Base-by-base conservation (phyloP, 1,140 invertebrate genomes). In the Aphaenogaster floridana region DNA sequence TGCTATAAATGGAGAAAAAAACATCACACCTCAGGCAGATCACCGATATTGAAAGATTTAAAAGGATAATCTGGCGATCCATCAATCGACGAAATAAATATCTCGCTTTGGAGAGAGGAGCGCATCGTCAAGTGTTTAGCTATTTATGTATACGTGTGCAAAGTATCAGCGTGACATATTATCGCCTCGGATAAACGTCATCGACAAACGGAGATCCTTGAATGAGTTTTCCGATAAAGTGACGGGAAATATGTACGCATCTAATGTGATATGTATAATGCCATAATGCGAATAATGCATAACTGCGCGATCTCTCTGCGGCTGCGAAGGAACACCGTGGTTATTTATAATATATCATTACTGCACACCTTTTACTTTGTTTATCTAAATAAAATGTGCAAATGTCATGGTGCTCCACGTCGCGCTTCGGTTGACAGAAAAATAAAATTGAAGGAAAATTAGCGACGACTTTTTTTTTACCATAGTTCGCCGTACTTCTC, bases 191-290 rank as follows among this genome's bases (percentile, higher is more conserved):
- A 83, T 83, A 83, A 83, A 36, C 54, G 80, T 84, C 80, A 84
- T 84, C 80, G 80, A 74, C 54, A 84, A 76, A 74, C 69, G 80
- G 54, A 83, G 68, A 84, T 84, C 69, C 42, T 84, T 28, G 54
- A 84, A 84, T 84, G 69, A 84, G 21, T 84, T 84, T 76, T 63
- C 80, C 69, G 34, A 84, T 84, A 84, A 84, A 84, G n/a, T 11
- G 54, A 76, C 42, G 15, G n/a, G 34, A 5, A 34, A 72, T 54
- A 57, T 72, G 8, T 45, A 81, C 66, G 17, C 50, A 72, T 15
- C 21, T 81, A 72, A 13, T 15, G 42, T 5, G 21, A 63, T 48
- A 45, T 45, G n/a, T 42, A 21, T 77, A 42, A 57, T 34, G 52
- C 7, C 17, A 61, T 48, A 74, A 74, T 39, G 42, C 11, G 42